Conservation (phyloP, 1,140 invertebrate genomes). For the Drosophila baimaii region DNA sequence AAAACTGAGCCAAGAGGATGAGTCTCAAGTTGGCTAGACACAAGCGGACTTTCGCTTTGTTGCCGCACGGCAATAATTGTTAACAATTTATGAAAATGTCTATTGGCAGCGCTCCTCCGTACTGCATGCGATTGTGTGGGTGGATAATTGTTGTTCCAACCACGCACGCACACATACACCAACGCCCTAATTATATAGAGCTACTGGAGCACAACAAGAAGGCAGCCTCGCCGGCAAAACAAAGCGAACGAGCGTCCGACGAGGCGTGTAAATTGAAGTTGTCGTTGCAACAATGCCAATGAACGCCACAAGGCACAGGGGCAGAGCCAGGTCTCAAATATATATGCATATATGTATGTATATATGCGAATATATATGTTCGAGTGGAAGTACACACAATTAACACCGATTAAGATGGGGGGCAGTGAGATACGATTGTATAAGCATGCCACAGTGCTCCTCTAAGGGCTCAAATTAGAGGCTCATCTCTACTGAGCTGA, state of each 20-base stretch:
- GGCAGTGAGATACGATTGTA: constrained; percentile 17
- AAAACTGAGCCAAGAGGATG: constrained; percentile 22
- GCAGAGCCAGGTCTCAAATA: constrained; percentile 9
- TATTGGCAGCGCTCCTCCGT: constrained; percentile 46
- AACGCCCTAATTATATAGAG: constrained; percentile 66
- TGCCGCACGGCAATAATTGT: constrained; percentile 65
- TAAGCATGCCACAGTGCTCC: constrained; percentile 11
- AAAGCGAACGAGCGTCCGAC: constrained; percentile 43
- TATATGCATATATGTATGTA: too few relatives aligned
- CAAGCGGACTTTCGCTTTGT: constrained; percentile 58
- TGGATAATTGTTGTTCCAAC: constrained; percentile 55
- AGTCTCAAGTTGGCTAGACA: constrained; percentile 31
- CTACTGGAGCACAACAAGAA: constrained; percentile 58
- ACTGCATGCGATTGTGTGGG: constrained; percentile 31
- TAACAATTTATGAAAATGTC: constrained; percentile 80
- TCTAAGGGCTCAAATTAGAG: constrained; percentile 5
- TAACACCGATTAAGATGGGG: constrained; percentile 61
- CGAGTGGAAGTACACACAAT: constrained; percentile 42
- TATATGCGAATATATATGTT: constrained; percentile 1
- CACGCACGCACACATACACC: not conserved
- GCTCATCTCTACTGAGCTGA: not conserved
- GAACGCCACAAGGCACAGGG: constrained; percentile 30
- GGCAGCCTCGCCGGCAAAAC: constrained; percentile 40
- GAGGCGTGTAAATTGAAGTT: constrained; percentile 72
- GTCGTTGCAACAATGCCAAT: constrained; percentile 58